phyloP scores from a whole-genome alignment of 2,888 invertebrate species.

The Rhingia rostrata region DNA sequence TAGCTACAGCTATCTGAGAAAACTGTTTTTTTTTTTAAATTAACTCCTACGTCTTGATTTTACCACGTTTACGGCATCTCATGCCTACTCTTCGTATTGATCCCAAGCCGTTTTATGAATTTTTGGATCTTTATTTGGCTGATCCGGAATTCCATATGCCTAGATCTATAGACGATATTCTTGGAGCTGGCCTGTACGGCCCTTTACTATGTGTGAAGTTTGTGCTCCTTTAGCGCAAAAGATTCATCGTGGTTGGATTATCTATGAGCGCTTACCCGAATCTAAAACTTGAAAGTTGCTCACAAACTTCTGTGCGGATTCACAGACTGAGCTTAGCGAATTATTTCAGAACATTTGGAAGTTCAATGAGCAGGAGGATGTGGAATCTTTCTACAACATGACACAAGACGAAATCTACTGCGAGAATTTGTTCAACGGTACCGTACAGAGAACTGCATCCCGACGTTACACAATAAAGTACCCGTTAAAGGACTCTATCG shows the following conservation, averaged over 20 bases:
- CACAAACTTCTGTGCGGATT: slow-evolving; percentile 14
- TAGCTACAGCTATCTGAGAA: too few species aligned
- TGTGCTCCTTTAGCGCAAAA: slow-evolving; percentile 22
- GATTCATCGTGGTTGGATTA: slow-evolving; percentile 6
- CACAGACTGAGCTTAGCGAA: neutral
- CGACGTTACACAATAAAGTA: too few species aligned
- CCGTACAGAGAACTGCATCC: too few species aligned
- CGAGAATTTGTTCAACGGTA: slow-evolving; percentile 1
- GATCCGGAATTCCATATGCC: slow-evolving; percentile 59
- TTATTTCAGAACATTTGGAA: slow-evolving; percentile 51
- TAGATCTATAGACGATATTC: slow-evolving; percentile 49
- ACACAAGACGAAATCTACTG: slow-evolving; percentile 47
- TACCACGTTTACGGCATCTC: slow-evolving; percentile 33
- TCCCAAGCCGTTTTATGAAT: slow-evolving; percentile 27
- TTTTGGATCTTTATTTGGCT: slow-evolving; percentile 50
- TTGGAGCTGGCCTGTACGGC: slow-evolving; percentile 49
- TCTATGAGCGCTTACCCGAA: slow-evolving; percentile 26
- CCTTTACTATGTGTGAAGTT: slow-evolving; percentile 42
- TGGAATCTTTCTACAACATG: slow-evolving; percentile 12
- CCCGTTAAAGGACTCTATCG: too few species aligned
- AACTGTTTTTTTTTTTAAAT: too few species aligned
- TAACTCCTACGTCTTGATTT: slow-evolving; percentile 42
- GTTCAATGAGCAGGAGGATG: slow-evolving; percentile 36
- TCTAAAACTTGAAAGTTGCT: neutral
- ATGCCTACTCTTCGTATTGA: too few species aligned